Base-by-base conservation (phyloP, 2,888 invertebrate genomes). In the Argyra leucocephala region DNA sequence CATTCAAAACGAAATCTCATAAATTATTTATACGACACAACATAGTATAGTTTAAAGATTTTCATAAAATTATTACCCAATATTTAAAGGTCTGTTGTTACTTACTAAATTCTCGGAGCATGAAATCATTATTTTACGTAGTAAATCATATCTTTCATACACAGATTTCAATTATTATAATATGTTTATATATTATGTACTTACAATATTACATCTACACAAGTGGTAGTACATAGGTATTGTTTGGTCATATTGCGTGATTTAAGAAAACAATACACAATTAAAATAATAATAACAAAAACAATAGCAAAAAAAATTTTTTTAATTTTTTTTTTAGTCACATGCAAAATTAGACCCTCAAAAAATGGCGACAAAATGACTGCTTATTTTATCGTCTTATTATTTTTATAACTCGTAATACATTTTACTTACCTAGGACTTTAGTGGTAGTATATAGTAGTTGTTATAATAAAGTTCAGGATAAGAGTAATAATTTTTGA, bases 341-440 rank as follows among this genome's bases (percentile, higher is more conserved):
- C 18, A 12, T 48, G 48, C 48, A 48, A 48, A 48, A 48, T 48
- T n/a, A 5, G 18, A 48, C 48, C 18, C 18, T 48, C 18, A 48
- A 6, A 31, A 48, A 48, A 48, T 48, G 48, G 48, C 48, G 48
- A 48, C 48, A 48, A 48, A 48, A 48, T 48, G 48, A 48, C 48
- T 48, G 48, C 48, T 18, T 15, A 18, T 48, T 48, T 48, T 48
- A 48, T 48, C 48, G 48, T 48, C 48, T 48, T 48, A 48, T 48
- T 48, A 18, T 48, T 48, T 18, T 48, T 37, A 9, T 10, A 9
- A 37, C 12, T 48, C 5, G 12, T 48, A 48, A 18, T 48, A n/a
- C 15, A 48, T 48, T 48, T 31, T 6, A 31, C 1, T 31, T 6
- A 31, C 31, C 12, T 6, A 31, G 9, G 12, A 31, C 4, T 26